Conservation (phyloP, 2,797 vertebrate species). For the Tarsius wallacei region DNA sequence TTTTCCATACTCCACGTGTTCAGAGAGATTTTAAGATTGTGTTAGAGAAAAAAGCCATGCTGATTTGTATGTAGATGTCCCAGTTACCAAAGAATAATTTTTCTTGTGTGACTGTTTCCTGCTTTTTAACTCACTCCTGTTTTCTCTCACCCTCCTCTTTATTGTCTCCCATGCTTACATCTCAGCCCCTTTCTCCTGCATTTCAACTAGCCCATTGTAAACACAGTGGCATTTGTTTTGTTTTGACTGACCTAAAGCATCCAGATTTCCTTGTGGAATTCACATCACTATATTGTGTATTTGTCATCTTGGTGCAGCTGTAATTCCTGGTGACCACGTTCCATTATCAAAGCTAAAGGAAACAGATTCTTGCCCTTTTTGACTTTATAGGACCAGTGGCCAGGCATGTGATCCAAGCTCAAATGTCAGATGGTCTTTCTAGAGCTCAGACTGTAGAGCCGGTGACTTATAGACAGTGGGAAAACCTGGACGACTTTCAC, state of each 20-base stretch:
- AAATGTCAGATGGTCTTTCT: neutral
- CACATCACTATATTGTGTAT: neutral
- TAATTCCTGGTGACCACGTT: neutral
- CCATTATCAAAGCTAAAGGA: neutral
- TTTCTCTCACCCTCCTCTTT: neutral
- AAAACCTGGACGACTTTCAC: neutral
- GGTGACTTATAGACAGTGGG: neutral
- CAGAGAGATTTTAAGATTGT: neutral
- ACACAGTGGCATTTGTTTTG: constrained; percentile 15
- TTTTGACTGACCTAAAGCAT: neutral
- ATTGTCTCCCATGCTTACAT: neutral
- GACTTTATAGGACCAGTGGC: neutral
- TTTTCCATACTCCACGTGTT: neutral
- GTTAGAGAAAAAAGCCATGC: neutral
- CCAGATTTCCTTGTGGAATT: constrained; percentile 49
- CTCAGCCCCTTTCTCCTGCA: neutral
- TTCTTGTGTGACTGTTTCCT: neutral
- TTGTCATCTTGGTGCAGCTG: neutral
- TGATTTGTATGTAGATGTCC: neutral
- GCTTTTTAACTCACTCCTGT: neutral
- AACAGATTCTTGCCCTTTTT: neutral
- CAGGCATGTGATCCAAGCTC: neutral
- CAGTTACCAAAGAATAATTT: neutral
- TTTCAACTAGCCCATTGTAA: constrained; percentile 23
- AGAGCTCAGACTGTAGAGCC: neutral